A percentile compares a stretch with the other conserved stretches of the same genome.
Evolutionary conservation across 2,797 vertebrate species (phyloP).

Genomic region (Acanthis flammea): DNA sequence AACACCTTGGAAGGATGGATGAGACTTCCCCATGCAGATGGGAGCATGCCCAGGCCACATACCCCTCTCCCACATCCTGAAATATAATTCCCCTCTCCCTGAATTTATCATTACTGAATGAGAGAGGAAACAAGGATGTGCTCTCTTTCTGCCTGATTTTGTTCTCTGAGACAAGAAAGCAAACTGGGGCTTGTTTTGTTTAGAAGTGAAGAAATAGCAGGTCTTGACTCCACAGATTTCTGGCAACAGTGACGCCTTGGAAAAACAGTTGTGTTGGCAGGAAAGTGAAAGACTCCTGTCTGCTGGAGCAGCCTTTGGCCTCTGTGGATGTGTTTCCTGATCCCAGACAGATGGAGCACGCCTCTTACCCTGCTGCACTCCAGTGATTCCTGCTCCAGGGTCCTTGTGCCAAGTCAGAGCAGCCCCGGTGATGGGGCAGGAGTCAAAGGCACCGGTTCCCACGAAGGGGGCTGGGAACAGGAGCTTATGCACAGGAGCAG

Average conservation of each 20-base stretch:
- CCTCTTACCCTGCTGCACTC: background rate
- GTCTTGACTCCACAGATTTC: constrained; percentile 25
- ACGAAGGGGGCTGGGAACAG: background rate
- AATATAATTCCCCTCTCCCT: background rate
- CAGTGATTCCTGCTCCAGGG: background rate
- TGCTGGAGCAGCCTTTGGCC: constrained; percentile 19
- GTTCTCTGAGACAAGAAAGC: background rate
- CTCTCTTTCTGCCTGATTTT: background rate
- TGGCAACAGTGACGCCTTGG: background rate
- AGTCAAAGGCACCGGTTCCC: background rate
- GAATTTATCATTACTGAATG: background rate
- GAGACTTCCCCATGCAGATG: background rate
- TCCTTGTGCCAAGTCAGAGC: background rate
- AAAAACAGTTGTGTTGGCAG: constrained; percentile 54
- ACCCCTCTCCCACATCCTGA: background rate
- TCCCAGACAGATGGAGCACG: background rate
- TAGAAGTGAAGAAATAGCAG: background rate
- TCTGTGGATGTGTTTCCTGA: background rate
- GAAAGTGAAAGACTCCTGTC: background rate
- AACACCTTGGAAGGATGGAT: background rate
- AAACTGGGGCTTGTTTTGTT: constrained; percentile 24
- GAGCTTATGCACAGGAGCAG: background rate
- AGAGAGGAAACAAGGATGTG: background rate
- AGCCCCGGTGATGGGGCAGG: fast-evolving
- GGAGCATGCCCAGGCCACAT: background rate